A percentile compares a stretch with the other conserved stretches of the same genome.
Conservation (phyloP, 1,140 invertebrate species). For the Chironomus tepperi region DNA sequence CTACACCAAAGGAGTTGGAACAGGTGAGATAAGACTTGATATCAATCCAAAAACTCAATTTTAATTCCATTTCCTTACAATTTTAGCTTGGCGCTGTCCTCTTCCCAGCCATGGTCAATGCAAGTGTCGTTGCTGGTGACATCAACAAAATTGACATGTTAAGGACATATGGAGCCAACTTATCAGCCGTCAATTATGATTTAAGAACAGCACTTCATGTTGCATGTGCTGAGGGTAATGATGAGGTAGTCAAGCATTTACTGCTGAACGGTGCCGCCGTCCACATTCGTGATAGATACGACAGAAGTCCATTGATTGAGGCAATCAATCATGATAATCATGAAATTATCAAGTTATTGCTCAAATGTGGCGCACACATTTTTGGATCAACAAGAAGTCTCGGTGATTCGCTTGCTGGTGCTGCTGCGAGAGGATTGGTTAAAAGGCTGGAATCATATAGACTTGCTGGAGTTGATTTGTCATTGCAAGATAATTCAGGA, state of each 20-base stretch:
- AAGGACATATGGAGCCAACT: slow-evolving; percentile 55
- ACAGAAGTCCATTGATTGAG: slow-evolving; percentile 51
- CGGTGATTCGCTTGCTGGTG: slow-evolving; percentile 51
- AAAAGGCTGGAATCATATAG: slow-evolving; percentile 48
- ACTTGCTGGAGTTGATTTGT: slow-evolving; percentile 55
- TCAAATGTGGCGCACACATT: slow-evolving; percentile 56
- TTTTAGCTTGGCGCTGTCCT: slow-evolving; percentile 55
- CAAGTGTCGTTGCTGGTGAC: slow-evolving; percentile 60
- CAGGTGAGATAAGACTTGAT: slow-evolving; percentile 36
- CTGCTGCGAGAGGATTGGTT: slow-evolving; percentile 48
- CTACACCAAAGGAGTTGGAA: slow-evolving; percentile 56
- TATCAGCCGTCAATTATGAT: slow-evolving; percentile 69
- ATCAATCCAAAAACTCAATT: too few relatives aligned
- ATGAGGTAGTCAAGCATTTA: slow-evolving; percentile 60
- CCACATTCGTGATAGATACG: slow-evolving; percentile 50
- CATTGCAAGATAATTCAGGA: slow-evolving; percentile 47
- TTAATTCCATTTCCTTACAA: too few relatives aligned
- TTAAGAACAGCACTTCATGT: slow-evolving; percentile 72
- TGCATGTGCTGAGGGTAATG: slow-evolving; percentile 62
- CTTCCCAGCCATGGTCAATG: slow-evolving; percentile 67
- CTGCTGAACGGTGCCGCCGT: slow-evolving; percentile 74
- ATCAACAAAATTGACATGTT: slow-evolving; percentile 44
- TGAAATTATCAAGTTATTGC: slow-evolving; percentile 51
- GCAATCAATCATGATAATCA: slow-evolving; percentile 53
- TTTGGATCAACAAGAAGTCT: slow-evolving; percentile 41